Evolutionary conservation across 2,888 invertebrate species (phyloP).

Genomic region (Polymixis flavicincta): DNA sequence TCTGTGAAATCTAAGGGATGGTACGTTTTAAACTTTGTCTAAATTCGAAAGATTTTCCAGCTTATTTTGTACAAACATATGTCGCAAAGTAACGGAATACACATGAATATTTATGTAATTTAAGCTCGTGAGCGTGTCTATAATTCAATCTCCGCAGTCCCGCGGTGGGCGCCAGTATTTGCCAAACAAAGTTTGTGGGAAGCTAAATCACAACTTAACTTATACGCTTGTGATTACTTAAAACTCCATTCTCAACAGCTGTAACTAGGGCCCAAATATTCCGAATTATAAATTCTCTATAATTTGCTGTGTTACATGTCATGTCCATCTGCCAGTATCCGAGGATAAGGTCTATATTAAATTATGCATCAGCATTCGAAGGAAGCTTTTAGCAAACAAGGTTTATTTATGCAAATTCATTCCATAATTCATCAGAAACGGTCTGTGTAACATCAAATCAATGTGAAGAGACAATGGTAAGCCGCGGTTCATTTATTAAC

Average conservation of each 20-base stretch:
- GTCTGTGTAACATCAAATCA: slow-evolving; percentile 69
- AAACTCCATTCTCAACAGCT: slow-evolving; percentile 49
- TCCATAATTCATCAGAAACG: slow-evolving; percentile 69
- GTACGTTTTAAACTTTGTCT: slow-evolving; percentile 26
- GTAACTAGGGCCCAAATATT: slow-evolving; percentile 35
- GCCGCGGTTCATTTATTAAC: slow-evolving; percentile 77
- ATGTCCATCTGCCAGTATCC: slow-evolving; percentile 53
- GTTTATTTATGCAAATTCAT: slow-evolving; percentile 76
- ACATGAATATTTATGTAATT: slow-evolving; percentile 80
- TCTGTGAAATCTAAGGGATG: neutral
- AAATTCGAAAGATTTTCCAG: slow-evolving; percentile 56
- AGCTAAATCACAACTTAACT: slow-evolving; percentile 70
- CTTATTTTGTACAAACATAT: slow-evolving; percentile 58
- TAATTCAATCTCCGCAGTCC: slow-evolving; percentile 75
- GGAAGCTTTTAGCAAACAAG: slow-evolving; percentile 71
- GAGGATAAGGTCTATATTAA: slow-evolving; percentile 63
- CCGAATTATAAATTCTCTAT: slow-evolving; percentile 33
- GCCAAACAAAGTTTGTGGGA: slow-evolving; percentile 73
- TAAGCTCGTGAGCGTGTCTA: slow-evolving; percentile 71
- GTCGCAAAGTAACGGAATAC: slow-evolving; percentile 54
- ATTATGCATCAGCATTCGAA: slow-evolving; percentile 69
- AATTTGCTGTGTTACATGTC: slow-evolving; percentile 30
- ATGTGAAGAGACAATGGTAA: slow-evolving; percentile 73
- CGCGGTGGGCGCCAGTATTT: slow-evolving; percentile 74
- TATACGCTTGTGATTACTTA: slow-evolving; percentile 69